Base-by-base conservation (phyloP, 2,113 vertebrate species). In the Salvelinus sp. region DNA sequence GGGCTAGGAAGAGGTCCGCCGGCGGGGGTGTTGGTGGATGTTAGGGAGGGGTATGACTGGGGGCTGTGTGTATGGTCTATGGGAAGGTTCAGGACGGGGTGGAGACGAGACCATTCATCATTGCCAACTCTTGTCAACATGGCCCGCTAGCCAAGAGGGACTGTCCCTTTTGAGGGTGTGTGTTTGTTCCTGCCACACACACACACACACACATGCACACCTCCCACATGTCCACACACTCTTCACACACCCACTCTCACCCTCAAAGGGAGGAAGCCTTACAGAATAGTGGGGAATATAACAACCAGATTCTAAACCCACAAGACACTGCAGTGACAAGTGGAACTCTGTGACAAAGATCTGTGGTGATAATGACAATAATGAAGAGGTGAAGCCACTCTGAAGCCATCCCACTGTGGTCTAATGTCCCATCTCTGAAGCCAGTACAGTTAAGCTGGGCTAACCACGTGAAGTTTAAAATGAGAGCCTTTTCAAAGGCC, bases 291-390 rank as follows among this genome's bases (percentile, higher is more conserved):
- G 88, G 78, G 92, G 92, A 94, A 93, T 93, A 85, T 93, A 65
- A 79, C 90, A 86, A 94, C 92, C 87, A 92, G 88, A 85, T 66
- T 71, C 79, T 88, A 92, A 92, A 88, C 84, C 88, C 87, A 80
- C 87, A 88, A 76, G 64, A 64, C 89, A 84, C 79, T 47, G 28
- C 77, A 69, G 84, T 88, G 90, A 85, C 78, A 86, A 90, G 86
- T 85, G 78, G 75, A 78, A 68, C 64, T 69, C 73, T 83, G 89
- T 88, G 76, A 83, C 89, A 88, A 76, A 79, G 67, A 68, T 74
- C 69, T 44, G 30, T 25, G 12, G 38, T 77, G 62, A 58, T 82
- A 75, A 70, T 84, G 77, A 72, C 73, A 73, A 73, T 47, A 76
- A 66, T 76, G 72, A 70, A 23, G 68, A 63, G 54, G 27, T n/a